Evolutionary conservation across 92 coral and sea anemone genomes (phyloP), one percentile per base, ranked within the genome.

Genomic region (Umimayanthus kanabou): DNA sequence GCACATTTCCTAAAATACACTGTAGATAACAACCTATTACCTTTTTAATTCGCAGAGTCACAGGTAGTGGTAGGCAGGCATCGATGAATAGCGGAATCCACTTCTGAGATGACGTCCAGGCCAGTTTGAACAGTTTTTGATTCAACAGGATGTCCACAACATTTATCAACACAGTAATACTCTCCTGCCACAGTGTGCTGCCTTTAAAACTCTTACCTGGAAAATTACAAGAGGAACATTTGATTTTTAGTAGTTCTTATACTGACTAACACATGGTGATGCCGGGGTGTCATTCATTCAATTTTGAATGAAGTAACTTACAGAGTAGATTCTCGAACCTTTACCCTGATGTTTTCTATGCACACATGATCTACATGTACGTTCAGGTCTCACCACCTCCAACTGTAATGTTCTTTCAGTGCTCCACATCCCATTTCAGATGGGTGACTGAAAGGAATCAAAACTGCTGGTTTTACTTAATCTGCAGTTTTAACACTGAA

Each of bases 21-120:
- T 8, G 23, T 4, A 39, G 18, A 30, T 8, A 30, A 37, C 18
- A 73, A 18, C 40, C 6, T 70, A 18, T 15, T 83, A 83, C 87
- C 87, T 83, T 83, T 30, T 49, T 69, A 0, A 83, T 45, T 49
- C 87, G 43, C 47, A 83, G 42, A 30, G 39, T 70, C 25, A 73
- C 76, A 26, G 87, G 87, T 83, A 65, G 26, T 69, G 87, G 87
- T 45, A 83, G 47, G 42, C 87, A 83, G 42, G 87, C 87, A 47
- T 83, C 87, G 45, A 83, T 70, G 69, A 83, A 83, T 1, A 69
- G 66, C 9, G 65, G 87, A 69, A 83, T 67, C 87, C 87, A 83
- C 16, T 43, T 47, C 22, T 83, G 58, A 11, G 66, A 83, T 7
- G 66, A 43, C 0, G n/a, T 29, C 58, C 40, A 18, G 23, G 73